Evolutionary conservation across 2,888 invertebrate species (phyloP).

Genomic region (Sinodicranocentrus sp.): DNA sequence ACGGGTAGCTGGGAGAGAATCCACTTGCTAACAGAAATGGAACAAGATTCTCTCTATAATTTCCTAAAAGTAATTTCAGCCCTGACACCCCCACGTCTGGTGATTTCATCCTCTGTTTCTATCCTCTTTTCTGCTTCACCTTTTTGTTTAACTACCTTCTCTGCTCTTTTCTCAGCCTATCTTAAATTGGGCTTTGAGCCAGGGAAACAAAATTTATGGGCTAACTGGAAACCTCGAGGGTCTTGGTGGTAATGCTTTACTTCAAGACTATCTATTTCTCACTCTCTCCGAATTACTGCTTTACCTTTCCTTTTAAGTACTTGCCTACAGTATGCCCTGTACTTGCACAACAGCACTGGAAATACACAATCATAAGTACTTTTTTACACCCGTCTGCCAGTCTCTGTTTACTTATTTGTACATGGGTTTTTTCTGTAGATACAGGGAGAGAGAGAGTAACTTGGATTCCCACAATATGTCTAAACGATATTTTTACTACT

Average conservation of each 20-base stretch:
- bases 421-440: too few relatives aligned
- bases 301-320: conserved; percentile 14
- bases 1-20: too few relatives aligned
- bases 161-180: conserved; percentile 45
- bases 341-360: too few relatives aligned
- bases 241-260: conserved; percentile 61
- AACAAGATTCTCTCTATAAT: conserved; percentile 66
- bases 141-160: conserved; percentile 68
- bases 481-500: too few relatives aligned
- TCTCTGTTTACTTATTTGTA: too few relatives aligned
- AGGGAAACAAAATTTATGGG: conserved; percentile 67
- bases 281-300: conserved; percentile 33
- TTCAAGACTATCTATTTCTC: conserved; percentile 57
- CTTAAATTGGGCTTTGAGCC: conserved; percentile 68
- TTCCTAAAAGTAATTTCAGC: conserved; percentile 69
- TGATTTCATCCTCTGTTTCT: conserved; percentile 62
- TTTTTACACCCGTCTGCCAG: too few relatives aligned
- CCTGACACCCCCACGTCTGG: conserved; percentile 67
- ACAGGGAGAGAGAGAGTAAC: too few relatives aligned
- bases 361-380: too few relatives aligned
- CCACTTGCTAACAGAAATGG: conserved; percentile 24
- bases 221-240: conserved; percentile 68
- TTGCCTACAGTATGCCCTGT: neutral
- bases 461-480: too few relatives aligned
- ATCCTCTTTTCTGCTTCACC: conserved; percentile 47